Percentiles rank a stretch among this genome's conserved stretches.
phyloP scores from a whole-genome alignment of 2,888 invertebrate species.

The Branchinecta sandiegonensis region DNA sequence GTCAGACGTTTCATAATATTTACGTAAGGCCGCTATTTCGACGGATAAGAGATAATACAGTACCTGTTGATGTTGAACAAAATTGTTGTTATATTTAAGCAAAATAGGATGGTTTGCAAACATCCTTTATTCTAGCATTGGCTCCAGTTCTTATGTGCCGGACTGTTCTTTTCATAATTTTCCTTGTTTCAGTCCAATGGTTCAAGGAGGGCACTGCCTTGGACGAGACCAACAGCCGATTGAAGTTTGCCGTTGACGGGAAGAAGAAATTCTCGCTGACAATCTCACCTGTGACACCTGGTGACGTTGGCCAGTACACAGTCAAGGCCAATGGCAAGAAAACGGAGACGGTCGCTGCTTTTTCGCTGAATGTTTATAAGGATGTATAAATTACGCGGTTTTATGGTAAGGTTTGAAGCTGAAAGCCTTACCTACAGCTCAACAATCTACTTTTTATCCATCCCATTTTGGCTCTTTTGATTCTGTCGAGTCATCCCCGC shows the following conservation, averaged over 20 bases:
- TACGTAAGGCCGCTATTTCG: no score
- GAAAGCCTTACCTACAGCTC: no score
- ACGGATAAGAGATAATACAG: no score
- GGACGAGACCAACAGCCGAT: slow-evolving; percentile 59
- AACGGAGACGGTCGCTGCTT: slow-evolving; percentile 66
- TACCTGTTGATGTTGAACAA: no score
- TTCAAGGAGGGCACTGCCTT: slow-evolving; percentile 81
- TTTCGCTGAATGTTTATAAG: slow-evolving; percentile 61
- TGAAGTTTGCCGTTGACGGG: slow-evolving; percentile 66
- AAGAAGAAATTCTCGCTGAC: slow-evolving; percentile 62
- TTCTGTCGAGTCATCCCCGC: no score
- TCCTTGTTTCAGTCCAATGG: slow-evolving; percentile 47
- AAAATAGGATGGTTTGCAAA: not conserved
- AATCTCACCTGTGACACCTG: slow-evolving; percentile 54
- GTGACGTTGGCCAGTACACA: slow-evolving; percentile 75
- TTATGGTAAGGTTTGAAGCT: not conserved
- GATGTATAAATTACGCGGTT: not conserved
- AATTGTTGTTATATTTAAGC: no score
- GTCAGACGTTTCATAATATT: no score
- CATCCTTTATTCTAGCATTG: not conserved
- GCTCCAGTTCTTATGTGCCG: no score
- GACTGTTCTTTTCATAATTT: not conserved
- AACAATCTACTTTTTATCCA: no score
- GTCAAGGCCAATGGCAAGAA: slow-evolving; percentile 71
- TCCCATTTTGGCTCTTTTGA: no score